Percentiles rank a stretch among this genome's conserved stretches.
Evolutionary conservation across 1,140 invertebrate species (phyloP).

Genomic region (Drosophila guanche): DNA sequence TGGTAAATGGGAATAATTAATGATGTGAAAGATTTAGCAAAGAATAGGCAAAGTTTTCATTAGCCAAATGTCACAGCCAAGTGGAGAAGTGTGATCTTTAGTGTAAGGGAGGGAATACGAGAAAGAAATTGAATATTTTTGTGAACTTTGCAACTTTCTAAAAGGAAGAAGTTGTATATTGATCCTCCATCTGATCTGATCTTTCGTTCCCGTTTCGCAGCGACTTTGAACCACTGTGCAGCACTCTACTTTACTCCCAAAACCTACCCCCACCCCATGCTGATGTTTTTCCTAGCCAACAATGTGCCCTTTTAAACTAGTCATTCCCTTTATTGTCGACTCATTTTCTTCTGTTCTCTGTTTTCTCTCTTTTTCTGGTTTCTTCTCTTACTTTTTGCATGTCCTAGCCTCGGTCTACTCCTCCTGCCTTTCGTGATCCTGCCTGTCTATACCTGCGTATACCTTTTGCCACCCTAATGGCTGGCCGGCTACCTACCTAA

Average conservation of each 20-base stretch:
- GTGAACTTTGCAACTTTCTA: too few species aligned
- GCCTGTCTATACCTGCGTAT: background rate
- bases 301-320: conserved; percentile 26
- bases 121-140: too few species aligned
- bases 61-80: too few species aligned
- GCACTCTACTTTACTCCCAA: conserved; percentile 4
- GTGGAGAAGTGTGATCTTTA: too few species aligned
- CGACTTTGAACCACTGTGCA: conserved; percentile 33
- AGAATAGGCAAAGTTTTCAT: too few species aligned
- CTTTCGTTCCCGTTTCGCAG: background rate
- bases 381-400: conserved; percentile 28
- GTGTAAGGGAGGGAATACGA: too few species aligned
- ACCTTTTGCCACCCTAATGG: conserved; percentile 46
- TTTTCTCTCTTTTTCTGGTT: conserved; percentile 12
- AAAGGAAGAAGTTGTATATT: too few species aligned
- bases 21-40: too few species aligned
- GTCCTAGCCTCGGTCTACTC: conserved; percentile 48
- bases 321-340: conserved; percentile 17
- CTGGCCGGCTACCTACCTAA: conserved; percentile 32
- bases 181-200: background rate
- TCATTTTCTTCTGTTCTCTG: conserved; percentile 31
- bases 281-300: conserved; percentile 5
- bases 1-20: conserved; percentile 5
- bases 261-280: too few species aligned
- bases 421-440: conserved; percentile 1